Evolutionary conservation across 1,140 invertebrate species (phyloP).

Genomic region (Habropoda laboriosa): DNA sequence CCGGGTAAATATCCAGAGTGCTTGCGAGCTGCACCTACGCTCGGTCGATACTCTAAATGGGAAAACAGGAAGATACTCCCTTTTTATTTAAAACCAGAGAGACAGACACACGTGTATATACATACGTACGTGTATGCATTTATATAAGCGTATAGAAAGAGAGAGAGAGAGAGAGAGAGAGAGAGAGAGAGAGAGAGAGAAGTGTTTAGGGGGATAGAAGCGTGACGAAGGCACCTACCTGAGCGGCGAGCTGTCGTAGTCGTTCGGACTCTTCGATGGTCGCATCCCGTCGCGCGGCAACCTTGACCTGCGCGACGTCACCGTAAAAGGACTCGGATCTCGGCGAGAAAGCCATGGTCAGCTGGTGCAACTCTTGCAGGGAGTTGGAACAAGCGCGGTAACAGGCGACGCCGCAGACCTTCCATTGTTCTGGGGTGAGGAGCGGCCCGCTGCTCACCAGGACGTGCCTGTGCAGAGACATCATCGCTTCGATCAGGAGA

Average conservation of each 20-base stretch:
- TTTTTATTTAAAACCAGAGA: slow-evolving; percentile 30
- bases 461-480: slow-evolving; percentile 85
- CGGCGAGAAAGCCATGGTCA: slow-evolving; percentile 93
- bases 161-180: neutral
- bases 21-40: neutral
- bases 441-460: slow-evolving; percentile 91
- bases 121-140: no score
- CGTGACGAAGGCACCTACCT: slow-evolving; percentile 81
- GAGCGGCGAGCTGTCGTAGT: slow-evolving; percentile 92
- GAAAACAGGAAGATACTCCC: slow-evolving; percentile 18
- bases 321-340: slow-evolving; percentile 97
- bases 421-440: slow-evolving; percentile 92
- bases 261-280: slow-evolving; percentile 90
- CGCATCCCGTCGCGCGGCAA: slow-evolving; percentile 93
- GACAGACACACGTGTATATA: no score
- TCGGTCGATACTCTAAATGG: slow-evolving; percentile 36
- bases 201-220: no score
- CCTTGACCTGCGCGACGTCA: slow-evolving; percentile 95
- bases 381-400: slow-evolving; percentile 92
- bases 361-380: slow-evolving; percentile 90
- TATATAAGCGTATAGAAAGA: neutral
- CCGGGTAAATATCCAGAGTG: slow-evolving; percentile 38
- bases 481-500: neutral
- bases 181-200: no score
- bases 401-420: slow-evolving; percentile 89